Conservation (phyloP, 2,888 invertebrate genomes). For the Dendrolimus pini region DNA sequence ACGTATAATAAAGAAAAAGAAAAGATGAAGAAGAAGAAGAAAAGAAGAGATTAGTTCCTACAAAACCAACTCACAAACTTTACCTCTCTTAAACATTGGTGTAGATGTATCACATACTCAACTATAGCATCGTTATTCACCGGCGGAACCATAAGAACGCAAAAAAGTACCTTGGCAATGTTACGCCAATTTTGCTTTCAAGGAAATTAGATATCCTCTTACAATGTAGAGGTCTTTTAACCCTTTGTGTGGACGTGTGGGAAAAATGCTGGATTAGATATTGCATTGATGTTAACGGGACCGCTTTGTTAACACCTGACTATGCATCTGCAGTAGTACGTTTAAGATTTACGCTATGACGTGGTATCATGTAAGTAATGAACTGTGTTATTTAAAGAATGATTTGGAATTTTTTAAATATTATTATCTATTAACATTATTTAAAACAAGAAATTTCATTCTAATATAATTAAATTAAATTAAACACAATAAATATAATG, state of each 20-base stretch:
- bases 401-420: too few relatives aligned
- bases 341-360: neutral
- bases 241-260: conserved; percentile 64
- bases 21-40: too few relatives aligned
- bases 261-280: conserved; percentile 47
- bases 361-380: neutral
- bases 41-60: too few relatives aligned
- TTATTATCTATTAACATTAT: too few relatives aligned
- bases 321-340: conserved; percentile 14
- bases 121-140: neutral
- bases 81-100: too few relatives aligned
- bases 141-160: conserved; percentile 6
- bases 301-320: conserved; percentile 30
- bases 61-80: too few relatives aligned
- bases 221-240: conserved; percentile 59
- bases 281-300: conserved; percentile 26
- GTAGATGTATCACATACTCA: too few relatives aligned
- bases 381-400: too few relatives aligned
- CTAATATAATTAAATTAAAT: too few relatives aligned
- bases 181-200: conserved; percentile 75
- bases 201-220: conserved; percentile 76
- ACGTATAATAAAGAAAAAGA: too few relatives aligned
- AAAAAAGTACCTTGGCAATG: conserved; percentile 54
- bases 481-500: too few relatives aligned
- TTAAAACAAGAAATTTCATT: too few relatives aligned